Percentiles rank a stretch among this genome's conserved stretches.
These are phyloP conservation scores for Bursaphelenchus okinawaensis DNA, from an alignment of 2,888 invertebrate genomes.

Conservation along the genomic window DNA sequence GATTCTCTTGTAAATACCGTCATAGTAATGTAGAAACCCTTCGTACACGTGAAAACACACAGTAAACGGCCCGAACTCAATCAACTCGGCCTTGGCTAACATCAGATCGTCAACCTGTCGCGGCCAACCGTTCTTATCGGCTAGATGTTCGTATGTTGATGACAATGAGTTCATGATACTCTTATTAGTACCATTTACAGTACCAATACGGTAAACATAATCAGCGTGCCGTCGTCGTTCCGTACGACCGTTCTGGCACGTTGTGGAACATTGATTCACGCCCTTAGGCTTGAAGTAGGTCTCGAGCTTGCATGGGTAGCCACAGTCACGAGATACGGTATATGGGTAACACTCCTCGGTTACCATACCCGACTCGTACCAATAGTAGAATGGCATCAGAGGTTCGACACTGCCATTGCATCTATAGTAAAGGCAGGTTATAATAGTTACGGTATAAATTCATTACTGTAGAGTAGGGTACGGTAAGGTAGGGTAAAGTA, in stretches of 20 bases:
- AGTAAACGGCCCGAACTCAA: conserved; percentile 13
- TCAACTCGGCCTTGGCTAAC: conserved; percentile 16
- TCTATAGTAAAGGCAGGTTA: too few species aligned
- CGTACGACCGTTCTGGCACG: conserved; percentile 10
- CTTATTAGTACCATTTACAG: neutral
- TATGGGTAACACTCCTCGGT: conserved; percentile 21
- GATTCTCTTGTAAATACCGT: conserved; percentile 11
- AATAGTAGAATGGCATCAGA: conserved; percentile 11
- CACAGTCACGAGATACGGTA: conserved; percentile 15
- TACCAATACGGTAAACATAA: conserved; percentile 18
- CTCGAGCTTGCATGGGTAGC: conserved; percentile 21
- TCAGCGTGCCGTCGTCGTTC: conserved; percentile 16
- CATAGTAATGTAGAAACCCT: conserved; percentile 19
- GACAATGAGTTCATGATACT: conserved; percentile 15
- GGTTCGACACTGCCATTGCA: conserved; percentile 12
- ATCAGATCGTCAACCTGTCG: conserved; percentile 10
- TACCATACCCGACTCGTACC: conserved; percentile 5
- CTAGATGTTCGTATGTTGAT: conserved; percentile 10
- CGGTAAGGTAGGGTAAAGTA: too few species aligned
- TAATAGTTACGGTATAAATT: too few species aligned
- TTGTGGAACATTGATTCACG: conserved; percentile 12
- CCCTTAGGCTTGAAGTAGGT: conserved; percentile 22
- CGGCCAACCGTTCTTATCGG: conserved; percentile 9
- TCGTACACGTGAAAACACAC: conserved; percentile 20
- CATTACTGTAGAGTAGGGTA: too few species aligned